phyloP scores from a whole-genome alignment of 2,888 invertebrate species.

The Dicyrtoma fusca region DNA sequence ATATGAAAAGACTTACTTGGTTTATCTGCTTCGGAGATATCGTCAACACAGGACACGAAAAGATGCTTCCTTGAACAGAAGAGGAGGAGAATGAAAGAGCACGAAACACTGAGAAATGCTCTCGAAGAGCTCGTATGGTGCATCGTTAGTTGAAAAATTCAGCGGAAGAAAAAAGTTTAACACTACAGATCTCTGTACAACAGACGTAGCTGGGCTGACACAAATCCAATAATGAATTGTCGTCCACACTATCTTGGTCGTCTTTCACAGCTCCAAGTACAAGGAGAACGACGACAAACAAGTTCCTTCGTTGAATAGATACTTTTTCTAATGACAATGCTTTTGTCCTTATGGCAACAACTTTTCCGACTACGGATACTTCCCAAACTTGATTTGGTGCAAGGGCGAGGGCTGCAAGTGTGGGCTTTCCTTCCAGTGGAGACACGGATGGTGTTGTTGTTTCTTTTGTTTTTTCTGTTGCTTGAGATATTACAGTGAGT shows the following conservation, averaged over 20 bases:
- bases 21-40: conserved; percentile 54
- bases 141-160: conserved; percentile 32
- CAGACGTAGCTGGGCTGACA: conserved; percentile 6
- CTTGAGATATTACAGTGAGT: not conserved
- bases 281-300: not conserved
- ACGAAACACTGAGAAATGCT: conserved; percentile 34
- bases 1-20: conserved; percentile 48
- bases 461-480: not conserved
- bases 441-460: not conserved
- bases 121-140: conserved; percentile 31
- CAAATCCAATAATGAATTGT: conserved; percentile 23
- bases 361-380: conserved; percentile 1
- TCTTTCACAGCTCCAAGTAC: not conserved
- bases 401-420: not conserved
- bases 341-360: not conserved
- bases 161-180: conserved; percentile 20
- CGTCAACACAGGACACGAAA: conserved; percentile 45
- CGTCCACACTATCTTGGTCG: not conserved
- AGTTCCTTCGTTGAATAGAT: not conserved
- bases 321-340: conserved; percentile 1
- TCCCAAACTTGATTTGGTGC: not conserved
- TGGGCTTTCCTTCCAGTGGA: not conserved
- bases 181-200: conserved; percentile 15
- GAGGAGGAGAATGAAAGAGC: conserved; percentile 30
- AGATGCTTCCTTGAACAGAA: conserved; percentile 12